These are phyloP conservation scores for Drosophila imparisetae DNA, from an alignment of 2,888 invertebrate species.

Conservation along the genomic window DNA sequence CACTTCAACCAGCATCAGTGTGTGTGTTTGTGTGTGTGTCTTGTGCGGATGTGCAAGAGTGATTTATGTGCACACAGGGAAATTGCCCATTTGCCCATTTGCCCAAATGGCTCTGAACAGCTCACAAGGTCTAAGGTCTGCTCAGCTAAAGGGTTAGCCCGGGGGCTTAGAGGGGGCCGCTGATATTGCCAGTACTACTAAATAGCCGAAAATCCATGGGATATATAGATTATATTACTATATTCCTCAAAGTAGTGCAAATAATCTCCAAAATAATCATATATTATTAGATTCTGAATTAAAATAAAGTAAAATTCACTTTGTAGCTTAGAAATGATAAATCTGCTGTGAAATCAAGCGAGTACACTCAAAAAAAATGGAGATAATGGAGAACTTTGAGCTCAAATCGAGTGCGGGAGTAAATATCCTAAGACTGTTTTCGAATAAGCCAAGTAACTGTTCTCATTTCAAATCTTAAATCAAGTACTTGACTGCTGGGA, in stretches of 20 bases:
- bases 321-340: neutral
- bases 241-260: neutral
- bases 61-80: conserved; percentile 64
- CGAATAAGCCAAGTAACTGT: neutral
- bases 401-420: neutral
- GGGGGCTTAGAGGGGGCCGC: too few species aligned
- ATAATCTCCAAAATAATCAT: neutral
- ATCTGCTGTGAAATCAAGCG: neutral
- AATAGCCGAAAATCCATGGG: neutral
- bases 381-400: neutral
- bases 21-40: conserved; percentile 16
- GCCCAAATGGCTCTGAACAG: conserved; percentile 12
- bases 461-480: neutral
- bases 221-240: neutral
- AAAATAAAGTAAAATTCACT: neutral
- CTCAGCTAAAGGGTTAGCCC: neutral
- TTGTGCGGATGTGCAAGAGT: conserved; percentile 72
- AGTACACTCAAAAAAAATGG: neutral
- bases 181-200: conserved; percentile 5
- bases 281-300: neutral
- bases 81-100: conserved; percentile 51
- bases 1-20: conserved; percentile 16
- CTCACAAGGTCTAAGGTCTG: conserved; percentile 33
- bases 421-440: neutral
- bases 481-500: neutral